phyloP scores from a whole-genome alignment of 2,113 vertebrate genomes.

The Notechis scutatus region DNA sequence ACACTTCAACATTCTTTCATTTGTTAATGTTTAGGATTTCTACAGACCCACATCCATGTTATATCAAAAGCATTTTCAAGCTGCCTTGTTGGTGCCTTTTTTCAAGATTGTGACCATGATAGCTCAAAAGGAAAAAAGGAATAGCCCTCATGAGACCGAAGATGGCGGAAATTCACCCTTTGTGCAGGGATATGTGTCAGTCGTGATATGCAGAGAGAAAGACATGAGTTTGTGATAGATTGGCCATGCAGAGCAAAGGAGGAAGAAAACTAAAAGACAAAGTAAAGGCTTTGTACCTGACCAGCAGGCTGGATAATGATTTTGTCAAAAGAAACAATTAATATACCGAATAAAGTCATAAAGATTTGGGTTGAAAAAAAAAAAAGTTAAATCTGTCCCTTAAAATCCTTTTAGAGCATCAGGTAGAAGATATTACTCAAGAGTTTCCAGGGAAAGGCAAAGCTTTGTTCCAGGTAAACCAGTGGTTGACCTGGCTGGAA shows the following conservation, averaged over 20 bases:
- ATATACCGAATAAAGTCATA: neutral
- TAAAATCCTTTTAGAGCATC: neutral
- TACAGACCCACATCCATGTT: neutral
- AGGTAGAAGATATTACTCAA: neutral
- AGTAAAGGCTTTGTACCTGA: neutral
- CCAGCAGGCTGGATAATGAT: neutral
- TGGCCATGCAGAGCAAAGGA: neutral
- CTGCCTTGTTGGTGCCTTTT: neutral
- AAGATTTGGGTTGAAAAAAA: neutral
- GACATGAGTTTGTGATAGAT: neutral
- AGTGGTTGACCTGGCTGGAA: conserved; percentile 99
- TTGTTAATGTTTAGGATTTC: neutral
- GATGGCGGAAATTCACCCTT: neutral
- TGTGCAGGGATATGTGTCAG: neutral
- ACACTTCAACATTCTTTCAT: neutral
- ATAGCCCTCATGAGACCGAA: neutral
- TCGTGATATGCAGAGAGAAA: neutral
- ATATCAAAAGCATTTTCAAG: neutral
- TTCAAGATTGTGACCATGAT: neutral
- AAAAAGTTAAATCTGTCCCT: neutral
- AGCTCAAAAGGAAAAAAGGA: neutral
- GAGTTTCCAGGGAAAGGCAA: too few species aligned
- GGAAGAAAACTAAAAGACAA: neutral
- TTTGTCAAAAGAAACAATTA: neutral
- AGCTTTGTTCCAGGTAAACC: conserved; percentile 82